phyloP scores from a whole-genome alignment of 2,797 vertebrate genomes.

The Malurus leucopterus region DNA sequence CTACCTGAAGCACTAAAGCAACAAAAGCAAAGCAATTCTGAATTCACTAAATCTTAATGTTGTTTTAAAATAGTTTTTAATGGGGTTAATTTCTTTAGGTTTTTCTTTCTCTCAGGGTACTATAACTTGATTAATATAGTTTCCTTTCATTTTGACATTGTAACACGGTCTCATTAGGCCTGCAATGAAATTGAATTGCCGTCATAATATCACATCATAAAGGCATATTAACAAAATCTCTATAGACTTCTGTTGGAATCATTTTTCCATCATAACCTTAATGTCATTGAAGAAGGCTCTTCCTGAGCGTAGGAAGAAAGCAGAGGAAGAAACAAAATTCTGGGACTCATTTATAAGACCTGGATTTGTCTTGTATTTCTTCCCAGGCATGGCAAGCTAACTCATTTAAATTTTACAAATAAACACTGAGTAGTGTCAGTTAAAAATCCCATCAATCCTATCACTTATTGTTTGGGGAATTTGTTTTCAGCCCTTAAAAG shows the following conservation, averaged over 20 bases:
- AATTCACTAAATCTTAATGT: slow-evolving; percentile 62
- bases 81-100: slow-evolving; percentile 66
- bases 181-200: slow-evolving; percentile 73
- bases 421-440: not conserved
- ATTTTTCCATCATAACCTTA: slow-evolving; percentile 68
- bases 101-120: slow-evolving; percentile 54
- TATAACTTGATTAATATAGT: slow-evolving; percentile 61
- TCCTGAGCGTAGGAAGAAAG: not conserved
- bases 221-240: slow-evolving; percentile 69
- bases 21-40: slow-evolving; percentile 51
- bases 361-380: not conserved
- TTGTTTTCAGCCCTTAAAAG: not conserved
- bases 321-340: not conserved
- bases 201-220: slow-evolving; percentile 71
- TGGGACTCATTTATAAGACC: not conserved
- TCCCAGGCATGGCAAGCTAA: not conserved
- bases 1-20: slow-evolving; percentile 54
- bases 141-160: slow-evolving; percentile 68
- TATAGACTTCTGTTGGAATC: slow-evolving; percentile 49
- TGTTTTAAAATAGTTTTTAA: slow-evolving; percentile 64
- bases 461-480: not conserved
- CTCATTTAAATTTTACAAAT: not conserved
- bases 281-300: slow-evolving; percentile 49
- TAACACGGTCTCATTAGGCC: slow-evolving; percentile 69
- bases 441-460: not conserved